A percentile compares a stretch with the other conserved stretches of the same genome.
Evolutionary conservation across 64 coral and sea anemone genomes (phyloP).

Genomic region (Montipora capricornis): DNA sequence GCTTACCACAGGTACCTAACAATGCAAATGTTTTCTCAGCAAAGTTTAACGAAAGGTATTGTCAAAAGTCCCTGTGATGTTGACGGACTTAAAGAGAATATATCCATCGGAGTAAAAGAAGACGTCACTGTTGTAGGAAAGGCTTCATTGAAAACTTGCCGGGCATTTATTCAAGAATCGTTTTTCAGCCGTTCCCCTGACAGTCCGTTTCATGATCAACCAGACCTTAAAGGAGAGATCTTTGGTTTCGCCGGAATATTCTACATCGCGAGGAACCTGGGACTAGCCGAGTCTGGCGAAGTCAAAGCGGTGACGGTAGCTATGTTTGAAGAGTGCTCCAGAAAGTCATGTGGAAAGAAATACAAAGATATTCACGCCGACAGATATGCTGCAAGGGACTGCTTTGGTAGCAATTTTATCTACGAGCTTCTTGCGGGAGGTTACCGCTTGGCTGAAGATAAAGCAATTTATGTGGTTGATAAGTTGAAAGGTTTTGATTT

Average conservation of each 20-base stretch:
- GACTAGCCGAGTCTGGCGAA: not conserved
- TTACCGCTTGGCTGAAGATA: slow-evolving; percentile 17
- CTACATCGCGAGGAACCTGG: not conserved
- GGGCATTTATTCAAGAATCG: not conserved
- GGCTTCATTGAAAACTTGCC: not conserved
- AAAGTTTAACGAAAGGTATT: not conserved
- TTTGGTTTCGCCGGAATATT: slow-evolving; percentile 36
- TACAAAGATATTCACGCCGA: not conserved
- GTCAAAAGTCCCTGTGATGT: slow-evolving; percentile 30
- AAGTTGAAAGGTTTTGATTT: slow-evolving; percentile 25
- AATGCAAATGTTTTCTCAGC: not conserved
- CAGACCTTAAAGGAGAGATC: slow-evolving; percentile 17
- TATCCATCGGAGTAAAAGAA: not conserved
- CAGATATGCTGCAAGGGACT: slow-evolving; percentile 20
- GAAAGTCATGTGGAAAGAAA: slow-evolving; percentile 26
- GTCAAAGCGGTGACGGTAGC: not conserved
- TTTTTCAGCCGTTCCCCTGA: slow-evolving; percentile 3
- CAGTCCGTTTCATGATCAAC: slow-evolving; percentile 37
- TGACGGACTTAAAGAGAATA: not conserved
- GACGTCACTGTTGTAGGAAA: not conserved
- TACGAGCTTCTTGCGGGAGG: slow-evolving; percentile 58
- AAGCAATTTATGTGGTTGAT: not conserved
- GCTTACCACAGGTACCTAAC: not conserved
- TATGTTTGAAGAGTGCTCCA: not conserved
- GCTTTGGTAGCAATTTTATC: slow-evolving; percentile 37